phyloP scores from a whole-genome alignment of 2,888 invertebrate genomes.

The Salpingus planirostris region DNA sequence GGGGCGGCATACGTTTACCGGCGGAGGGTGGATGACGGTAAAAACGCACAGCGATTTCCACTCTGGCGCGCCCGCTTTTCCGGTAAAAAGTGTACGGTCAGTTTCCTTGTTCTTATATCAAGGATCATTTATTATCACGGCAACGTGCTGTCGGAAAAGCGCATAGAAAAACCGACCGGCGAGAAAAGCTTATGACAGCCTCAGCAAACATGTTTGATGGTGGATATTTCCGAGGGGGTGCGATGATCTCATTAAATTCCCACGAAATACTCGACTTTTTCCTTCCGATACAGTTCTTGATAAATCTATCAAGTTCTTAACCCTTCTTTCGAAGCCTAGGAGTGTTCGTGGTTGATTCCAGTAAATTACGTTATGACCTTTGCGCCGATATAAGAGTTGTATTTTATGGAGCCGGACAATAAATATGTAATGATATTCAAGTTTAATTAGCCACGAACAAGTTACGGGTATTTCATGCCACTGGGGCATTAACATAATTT shows the following conservation, averaged over 20 bases:
- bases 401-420: too few species aligned
- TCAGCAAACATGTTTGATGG: slow-evolving; percentile 12
- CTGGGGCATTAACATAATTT: slow-evolving; percentile 20
- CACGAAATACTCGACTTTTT: too few species aligned
- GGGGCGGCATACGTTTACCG: too few species aligned
- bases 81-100: slow-evolving; percentile 16
- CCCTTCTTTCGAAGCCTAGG: too few species aligned
- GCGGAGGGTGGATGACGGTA: too few species aligned
- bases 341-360: too few species aligned
- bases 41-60: slow-evolving; percentile 10
- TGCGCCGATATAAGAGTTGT: too few species aligned
- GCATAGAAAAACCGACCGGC: slow-evolving; percentile 11
- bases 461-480: slow-evolving; percentile 18
- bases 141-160: slow-evolving; percentile 14
- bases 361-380: too few species aligned
- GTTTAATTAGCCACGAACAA: slow-evolving; percentile 11
- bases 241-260: too few species aligned
- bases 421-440: slow-evolving; percentile 3
- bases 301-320: too few species aligned
- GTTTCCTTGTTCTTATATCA: slow-evolving; percentile 16
- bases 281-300: too few species aligned
- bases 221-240: too few species aligned
- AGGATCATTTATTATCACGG: slow-evolving; percentile 17
- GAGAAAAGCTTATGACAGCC: slow-evolving; percentile 14
- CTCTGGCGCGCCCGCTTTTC: slow-evolving; percentile 9